Percentiles rank a stretch among this genome's conserved stretches.
Conservation (phyloP, 2,888 invertebrate genomes). For the Brenthis daphne region DNA sequence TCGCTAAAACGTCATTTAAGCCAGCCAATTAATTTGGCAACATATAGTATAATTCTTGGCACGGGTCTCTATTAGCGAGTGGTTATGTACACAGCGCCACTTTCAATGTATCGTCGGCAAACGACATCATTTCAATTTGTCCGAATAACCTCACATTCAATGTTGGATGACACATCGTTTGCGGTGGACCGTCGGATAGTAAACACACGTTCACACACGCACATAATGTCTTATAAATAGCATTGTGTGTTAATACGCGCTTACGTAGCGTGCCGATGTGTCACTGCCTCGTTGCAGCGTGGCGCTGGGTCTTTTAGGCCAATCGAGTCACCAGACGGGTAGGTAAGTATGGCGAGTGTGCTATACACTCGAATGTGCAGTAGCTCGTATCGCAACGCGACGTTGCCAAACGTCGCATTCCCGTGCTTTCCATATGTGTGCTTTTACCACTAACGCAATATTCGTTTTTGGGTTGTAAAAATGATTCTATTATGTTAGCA, state of each 20-base stretch:
- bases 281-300: conserved; percentile 61
- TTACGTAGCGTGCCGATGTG: conserved; percentile 73
- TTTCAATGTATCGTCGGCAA: conserved; percentile 35
- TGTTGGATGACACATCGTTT: conserved; percentile 75
- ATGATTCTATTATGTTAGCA: neutral
- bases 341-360: conserved; percentile 53
- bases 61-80: conserved; percentile 39
- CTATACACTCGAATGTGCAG: conserved; percentile 56
- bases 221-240: conserved; percentile 73
- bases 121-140: conserved; percentile 60
- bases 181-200: conserved; percentile 72
- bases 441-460: conserved; percentile 30
- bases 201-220: conserved; percentile 74
- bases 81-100: conserved; percentile 37
- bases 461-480: conserved; percentile 18
- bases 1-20: conserved; percentile 30
- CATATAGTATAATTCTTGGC: conserved; percentile 54
- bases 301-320: conserved; percentile 46
- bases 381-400: conserved; percentile 56
- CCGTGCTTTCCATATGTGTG: conserved; percentile 52
- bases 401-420: conserved; percentile 66
- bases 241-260: conserved; percentile 71
- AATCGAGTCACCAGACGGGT: conserved; percentile 58
- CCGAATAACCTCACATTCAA: conserved; percentile 70
- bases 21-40: conserved; percentile 37